Percentiles rank a stretch among this genome's conserved stretches.
Evolutionary conservation across 1,140 invertebrate genomes (phyloP).

Genomic region (Oedothorax gibbosus): DNA sequence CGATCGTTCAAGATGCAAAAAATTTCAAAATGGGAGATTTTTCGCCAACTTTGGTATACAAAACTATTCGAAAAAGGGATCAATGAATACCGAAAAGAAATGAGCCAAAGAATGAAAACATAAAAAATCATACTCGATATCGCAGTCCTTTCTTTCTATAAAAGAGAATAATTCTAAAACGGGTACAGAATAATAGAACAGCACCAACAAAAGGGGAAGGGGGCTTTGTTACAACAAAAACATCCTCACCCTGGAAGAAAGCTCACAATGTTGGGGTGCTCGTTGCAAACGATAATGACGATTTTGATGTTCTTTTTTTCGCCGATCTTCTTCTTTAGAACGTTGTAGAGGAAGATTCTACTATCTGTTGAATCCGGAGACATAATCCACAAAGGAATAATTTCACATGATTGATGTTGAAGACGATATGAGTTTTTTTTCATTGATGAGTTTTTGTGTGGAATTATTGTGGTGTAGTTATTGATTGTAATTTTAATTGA

Average conservation of each 20-base stretch:
- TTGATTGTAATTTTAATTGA: too few relatives aligned
- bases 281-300: constrained; percentile 52
- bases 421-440: constrained; percentile 56
- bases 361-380: constrained; percentile 59
- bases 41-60: too few relatives aligned
- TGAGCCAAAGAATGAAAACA: background rate
- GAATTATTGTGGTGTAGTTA: too few relatives aligned
- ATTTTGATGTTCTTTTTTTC: constrained; percentile 40
- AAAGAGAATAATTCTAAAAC: constrained; percentile 40
- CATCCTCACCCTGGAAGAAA: constrained; percentile 17
- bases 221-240: constrained; percentile 23
- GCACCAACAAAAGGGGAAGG: constrained; percentile 48
- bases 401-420: constrained; percentile 53
- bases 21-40: too few relatives aligned
- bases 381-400: constrained; percentile 58
- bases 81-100: background rate
- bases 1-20: too few relatives aligned
- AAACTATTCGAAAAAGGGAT: too few relatives aligned
- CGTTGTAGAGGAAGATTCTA: constrained; percentile 20
- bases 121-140: constrained; percentile 22
- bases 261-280: constrained; percentile 41
- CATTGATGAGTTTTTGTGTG: background rate
- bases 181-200: constrained; percentile 56
- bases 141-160: constrained; percentile 48
- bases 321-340: background rate